These are phyloP conservation scores for Caranx ignobilis DNA, from an alignment of 2,113 vertebrate species.

Conservation along the genomic window DNA sequence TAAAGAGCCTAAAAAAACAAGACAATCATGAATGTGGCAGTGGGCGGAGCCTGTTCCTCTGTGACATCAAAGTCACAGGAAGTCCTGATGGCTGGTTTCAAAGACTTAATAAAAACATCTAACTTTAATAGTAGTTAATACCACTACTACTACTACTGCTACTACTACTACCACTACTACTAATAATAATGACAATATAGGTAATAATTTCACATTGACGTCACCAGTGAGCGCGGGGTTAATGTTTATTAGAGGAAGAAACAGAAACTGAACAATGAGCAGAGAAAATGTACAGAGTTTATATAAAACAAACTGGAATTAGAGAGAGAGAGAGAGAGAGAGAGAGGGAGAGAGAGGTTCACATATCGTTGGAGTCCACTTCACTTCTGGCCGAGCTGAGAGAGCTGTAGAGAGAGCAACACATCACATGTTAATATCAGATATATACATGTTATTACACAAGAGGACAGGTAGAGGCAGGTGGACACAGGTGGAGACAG, in stretches of 20 bases:
- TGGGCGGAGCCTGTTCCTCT: no score
- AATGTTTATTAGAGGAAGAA: constrained; percentile 83
- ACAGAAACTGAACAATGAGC: constrained; percentile 79
- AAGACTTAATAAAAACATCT: no score
- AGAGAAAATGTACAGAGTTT: constrained; percentile 74
- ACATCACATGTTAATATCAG: neutral
- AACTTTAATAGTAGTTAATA: no score
- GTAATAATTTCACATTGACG: no score
- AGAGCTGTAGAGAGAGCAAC: constrained; percentile 85
- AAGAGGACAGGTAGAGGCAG: no score
- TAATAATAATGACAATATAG: no score
- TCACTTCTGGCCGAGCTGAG: constrained; percentile 94
- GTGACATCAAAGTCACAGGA: no score
- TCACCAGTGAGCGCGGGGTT: constrained; percentile 62
- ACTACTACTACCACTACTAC: no score
- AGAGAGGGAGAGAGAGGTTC: constrained; percentile 47
- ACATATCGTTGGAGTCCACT: neutral
- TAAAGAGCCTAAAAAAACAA: neutral
- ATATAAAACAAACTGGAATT: constrained; percentile 84
- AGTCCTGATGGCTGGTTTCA: no score
- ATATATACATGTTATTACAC: no score
- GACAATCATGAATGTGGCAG: no score
- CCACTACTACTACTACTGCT: no score
- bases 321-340: constrained; percentile 58
- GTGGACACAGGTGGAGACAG: neutral